Evolutionary conservation across 23 tunicate species (phyloP), one percentile per base, ranked within the genome.

Genomic region (Halocynthia aurantium): DNA sequence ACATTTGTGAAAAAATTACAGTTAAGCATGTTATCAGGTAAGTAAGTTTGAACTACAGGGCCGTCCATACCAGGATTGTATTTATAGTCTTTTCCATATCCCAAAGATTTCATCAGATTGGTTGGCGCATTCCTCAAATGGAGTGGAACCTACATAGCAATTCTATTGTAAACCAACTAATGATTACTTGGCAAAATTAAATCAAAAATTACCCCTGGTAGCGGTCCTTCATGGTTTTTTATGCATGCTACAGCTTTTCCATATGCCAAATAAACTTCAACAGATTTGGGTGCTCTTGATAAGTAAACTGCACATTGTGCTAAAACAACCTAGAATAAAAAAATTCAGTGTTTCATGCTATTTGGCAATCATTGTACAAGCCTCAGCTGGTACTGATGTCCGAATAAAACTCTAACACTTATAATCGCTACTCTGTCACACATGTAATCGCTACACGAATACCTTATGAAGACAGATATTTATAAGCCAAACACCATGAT

Each of bases 291-390:
- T 44, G 86, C 86, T 10, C 93, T 63, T 17, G 93, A 78, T 40
- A 87, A 61, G 69, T 87, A 87, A 7, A 87, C 83, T 51, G 68
- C 93, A 72, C 93, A 87, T 64, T 87, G 83, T 17, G 93, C 93
- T 2, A 87, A 50, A 7, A 69, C 62, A 44, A 77, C 93, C 93
- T 87, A 67, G 18, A 80, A 83, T 9, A 52, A 11, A 72, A 72
- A 4, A 49, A 72, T 72, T 4, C 64, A 75, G 60, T 53, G 55
- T 75, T 53, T 20, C 22, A 60, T 44, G 61, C 40, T 11, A 15
- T 50, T 51, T 51, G 77, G 4, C 4, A 67, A 67, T 67, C 12
- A 2, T 67, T 18, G 21, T 18, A 67, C 20, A 22, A 67, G 72
- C 2, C 12, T 67, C 13, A 15, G 22, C 20, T 18, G 49, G 72